Conservation (phyloP, 2,113 vertebrate genomes). For the Seriola rivoliana region DNA sequence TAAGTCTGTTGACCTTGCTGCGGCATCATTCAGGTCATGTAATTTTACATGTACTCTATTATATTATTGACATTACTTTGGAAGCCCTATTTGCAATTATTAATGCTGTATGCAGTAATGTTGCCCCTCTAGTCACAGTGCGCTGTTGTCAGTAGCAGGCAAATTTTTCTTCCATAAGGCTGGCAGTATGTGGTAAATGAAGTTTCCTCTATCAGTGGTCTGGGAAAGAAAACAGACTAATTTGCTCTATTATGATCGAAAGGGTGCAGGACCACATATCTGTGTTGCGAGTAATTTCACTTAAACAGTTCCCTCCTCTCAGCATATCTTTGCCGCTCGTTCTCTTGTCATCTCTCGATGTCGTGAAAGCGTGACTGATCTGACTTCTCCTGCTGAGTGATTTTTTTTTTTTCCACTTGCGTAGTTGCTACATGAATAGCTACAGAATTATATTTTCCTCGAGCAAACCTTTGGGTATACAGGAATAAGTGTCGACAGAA, state of each 20-base stretch:
- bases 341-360: constrained; percentile 4
- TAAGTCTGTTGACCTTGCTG: neutral
- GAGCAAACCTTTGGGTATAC: neutral
- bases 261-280: neutral
- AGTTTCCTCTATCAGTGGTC: constrained; percentile 33
- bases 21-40: neutral
- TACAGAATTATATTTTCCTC: neutral
- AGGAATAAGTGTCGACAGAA: neutral
- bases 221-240: neutral
- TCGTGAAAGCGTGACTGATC: constrained; percentile 11
- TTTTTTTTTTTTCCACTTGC: neutral
- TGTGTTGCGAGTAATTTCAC: neutral
- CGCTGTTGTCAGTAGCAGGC: constrained; percentile 31
- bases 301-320: neutral
- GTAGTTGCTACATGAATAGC: neutral
- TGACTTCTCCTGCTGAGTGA: neutral
- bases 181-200: constrained; percentile 54
- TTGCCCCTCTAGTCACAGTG: constrained; percentile 15
- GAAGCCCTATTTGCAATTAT: constrained; percentile 42
- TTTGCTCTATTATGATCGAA: constrained; percentile 13
- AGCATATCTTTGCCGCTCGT: neutral
- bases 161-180: constrained; percentile 48
- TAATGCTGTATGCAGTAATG: constrained; percentile 22
- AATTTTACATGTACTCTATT: neutral
- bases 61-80: constrained; percentile 34